Evolutionary conservation across 2,113 vertebrate genomes (phyloP).

Genomic region (Apistogramma diplotaenia): DNA sequence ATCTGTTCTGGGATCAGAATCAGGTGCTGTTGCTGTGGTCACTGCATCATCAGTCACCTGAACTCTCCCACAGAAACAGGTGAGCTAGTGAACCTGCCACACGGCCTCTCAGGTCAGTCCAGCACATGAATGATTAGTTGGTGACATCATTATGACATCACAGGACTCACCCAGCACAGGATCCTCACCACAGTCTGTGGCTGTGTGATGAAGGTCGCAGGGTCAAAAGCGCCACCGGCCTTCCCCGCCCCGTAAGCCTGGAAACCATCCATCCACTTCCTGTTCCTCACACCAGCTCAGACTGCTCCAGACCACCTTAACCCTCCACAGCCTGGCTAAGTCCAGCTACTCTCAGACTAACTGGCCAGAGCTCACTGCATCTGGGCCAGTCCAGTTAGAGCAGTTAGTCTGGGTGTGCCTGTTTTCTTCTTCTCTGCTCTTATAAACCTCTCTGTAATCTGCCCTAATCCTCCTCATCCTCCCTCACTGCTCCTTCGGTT

Average conservation of each 20-base stretch:
- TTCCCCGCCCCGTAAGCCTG: slow-evolving; percentile 70
- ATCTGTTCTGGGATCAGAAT: too few species aligned
- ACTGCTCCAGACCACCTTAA: not conserved
- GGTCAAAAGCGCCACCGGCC: slow-evolving; percentile 63
- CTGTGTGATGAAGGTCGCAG: slow-evolving; percentile 58
- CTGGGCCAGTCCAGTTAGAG: not conserved
- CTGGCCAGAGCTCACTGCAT: not conserved
- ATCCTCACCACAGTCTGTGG: slow-evolving; percentile 65
- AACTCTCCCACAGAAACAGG: not conserved
- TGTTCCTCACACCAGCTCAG: not conserved
- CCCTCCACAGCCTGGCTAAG: not conserved
- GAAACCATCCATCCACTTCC: slow-evolving; percentile 51
- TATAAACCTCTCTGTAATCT: slow-evolving; percentile 41
- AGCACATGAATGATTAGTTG: not conserved
- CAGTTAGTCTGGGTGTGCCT: not conserved
- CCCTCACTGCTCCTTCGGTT: not conserved
- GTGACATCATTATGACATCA: not conserved
- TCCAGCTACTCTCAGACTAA: not conserved
- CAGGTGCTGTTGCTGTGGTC: too few species aligned
- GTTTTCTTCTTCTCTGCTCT: slow-evolving; percentile 63
- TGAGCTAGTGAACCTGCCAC: not conserved
- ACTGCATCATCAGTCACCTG: not conserved
- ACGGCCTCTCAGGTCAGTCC: not conserved
- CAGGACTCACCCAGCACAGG: slow-evolving; percentile 65
- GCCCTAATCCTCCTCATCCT: slow-evolving; percentile 36